Evolutionary conservation across 2,113 vertebrate genomes (phyloP), one percentile per base, ranked within the genome.

Genomic region (Oryzias woworae): DNA sequence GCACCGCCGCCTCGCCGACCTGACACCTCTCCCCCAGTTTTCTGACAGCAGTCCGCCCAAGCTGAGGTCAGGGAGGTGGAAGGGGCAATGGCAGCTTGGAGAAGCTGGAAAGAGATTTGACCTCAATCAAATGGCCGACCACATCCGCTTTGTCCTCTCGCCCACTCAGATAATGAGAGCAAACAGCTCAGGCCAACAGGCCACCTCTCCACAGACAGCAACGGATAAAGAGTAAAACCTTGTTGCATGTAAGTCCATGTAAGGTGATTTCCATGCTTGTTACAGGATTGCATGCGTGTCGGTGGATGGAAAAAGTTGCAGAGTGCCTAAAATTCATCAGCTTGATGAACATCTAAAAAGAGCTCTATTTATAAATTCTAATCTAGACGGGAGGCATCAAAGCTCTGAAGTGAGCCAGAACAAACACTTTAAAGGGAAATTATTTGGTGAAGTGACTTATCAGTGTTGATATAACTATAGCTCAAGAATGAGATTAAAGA

Each of bases 51-150:
- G 44, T 26, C 78, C 4, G 57, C 68, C 72, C 26, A 8, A 15
- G 61, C 49, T 66, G 78, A 73, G 78, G 78, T 83, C 71, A 72
- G 58, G 24, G 49, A 8, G 54, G 7, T 18, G 51, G 59, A 52
- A 31, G 53, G 18, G 57, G 47, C 22, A 8, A 51, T 20, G 12
- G 53, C 53, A 45, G 47, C 60, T 14, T 2, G 0, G 47, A 53
- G 48, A 44, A 51, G 73, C 14, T 46, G 23, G 23, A 75, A 83
- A 80, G 69, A 66, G 69, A 54, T 85, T 76, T 87, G 81, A 89
- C 85, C 89, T 89, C 81, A 76, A 88, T 86, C 79, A 81, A 85
- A 76, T 26, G 20, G 59, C 46, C 18, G 48, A 82, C 78, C 72
- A 71, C 74, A 66, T 73, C 67, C 42, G 24, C 72, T 83, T 82